A percentile compares a stretch with the other conserved stretches of the same genome.
These are phyloP conservation scores for Nephrotoma appendiculata DNA, from an alignment of 2,888 invertebrate species.

Conservation along the genomic window DNA sequence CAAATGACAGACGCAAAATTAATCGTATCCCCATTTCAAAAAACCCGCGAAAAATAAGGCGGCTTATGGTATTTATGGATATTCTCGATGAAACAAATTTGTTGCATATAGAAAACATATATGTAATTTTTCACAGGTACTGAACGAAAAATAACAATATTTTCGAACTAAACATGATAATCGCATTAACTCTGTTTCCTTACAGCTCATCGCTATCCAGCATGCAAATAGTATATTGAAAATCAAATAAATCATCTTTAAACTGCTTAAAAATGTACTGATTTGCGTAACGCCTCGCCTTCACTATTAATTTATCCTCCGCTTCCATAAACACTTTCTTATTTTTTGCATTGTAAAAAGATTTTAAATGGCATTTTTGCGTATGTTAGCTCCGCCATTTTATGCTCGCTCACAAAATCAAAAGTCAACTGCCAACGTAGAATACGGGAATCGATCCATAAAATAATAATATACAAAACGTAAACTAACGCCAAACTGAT, in stretches of 20 bases:
- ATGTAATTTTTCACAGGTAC: background rate
- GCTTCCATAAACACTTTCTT: background rate
- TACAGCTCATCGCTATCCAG: background rate
- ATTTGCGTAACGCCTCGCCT: background rate
- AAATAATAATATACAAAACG: background rate
- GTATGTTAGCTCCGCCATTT: background rate
- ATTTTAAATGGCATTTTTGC: background rate
- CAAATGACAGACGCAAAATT: background rate
- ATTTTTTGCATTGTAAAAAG: background rate
- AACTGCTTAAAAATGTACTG: background rate
- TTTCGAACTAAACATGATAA: background rate
- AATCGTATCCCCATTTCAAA: background rate
- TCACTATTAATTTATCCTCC: background rate
- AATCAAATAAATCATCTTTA: background rate
- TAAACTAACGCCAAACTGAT: background rate
- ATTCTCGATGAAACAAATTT: background rate
- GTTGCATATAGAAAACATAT: background rate
- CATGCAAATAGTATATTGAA: background rate
- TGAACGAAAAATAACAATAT: background rate
- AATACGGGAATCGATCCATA: background rate
- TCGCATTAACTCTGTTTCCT: background rate
- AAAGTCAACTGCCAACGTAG: background rate
- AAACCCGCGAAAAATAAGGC: background rate
- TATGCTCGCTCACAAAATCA: background rate
- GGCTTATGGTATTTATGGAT: background rate